Base-by-base conservation (phyloP, 92 coral and sea anemone genomes). In the Pocillopora grandis region DNA sequence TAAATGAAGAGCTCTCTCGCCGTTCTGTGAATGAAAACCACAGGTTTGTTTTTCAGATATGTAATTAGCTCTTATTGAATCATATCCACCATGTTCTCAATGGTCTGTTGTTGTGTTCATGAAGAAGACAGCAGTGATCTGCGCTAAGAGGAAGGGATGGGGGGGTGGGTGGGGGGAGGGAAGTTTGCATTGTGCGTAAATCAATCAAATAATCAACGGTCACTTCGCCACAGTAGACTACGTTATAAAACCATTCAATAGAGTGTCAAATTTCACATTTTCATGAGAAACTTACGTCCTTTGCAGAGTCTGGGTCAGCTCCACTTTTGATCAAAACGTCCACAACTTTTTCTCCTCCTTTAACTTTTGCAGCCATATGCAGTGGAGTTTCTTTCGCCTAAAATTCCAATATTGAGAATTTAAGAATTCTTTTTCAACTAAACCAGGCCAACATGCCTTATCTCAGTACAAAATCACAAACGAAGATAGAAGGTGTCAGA, bases 1-100 rank as follows among this genome's bases (percentile, higher is more conserved):
- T 60, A 96, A 86, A 85, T 96, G 98, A 70, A 96, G 82, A 1
- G 98, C 92, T 37, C 98, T 92, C 77, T 96, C 98, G 12, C 98
- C 98, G 82, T 94, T 94, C 93, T 92, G 73, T 75, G 33, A 55
- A 31, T 80, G 35, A 19, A 42, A 72, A 76, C 37, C 56, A 55
- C 14, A 5, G 16, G 14, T 6, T 1, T 19, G n/a, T 68, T 66
- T n/a, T 12, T 4, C 10, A 61, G 18, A 33, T 18, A 35, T 61
- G 18, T 4, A 66, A 66, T 23, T 12, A 27, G 31, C 31, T 27
- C 31, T 27, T 27, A 1, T 42, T 7, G 8, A 42, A 42, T 42
- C 52, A 42, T 42, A 42, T 7, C 52, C 52, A 42, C 52, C 4
- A 42, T 42, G 49, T 42, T 42, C 7, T 42, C 49, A 42, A 42